phyloP scores from a whole-genome alignment of 2,113 vertebrate genomes.

The Nematolebias whitei region DNA sequence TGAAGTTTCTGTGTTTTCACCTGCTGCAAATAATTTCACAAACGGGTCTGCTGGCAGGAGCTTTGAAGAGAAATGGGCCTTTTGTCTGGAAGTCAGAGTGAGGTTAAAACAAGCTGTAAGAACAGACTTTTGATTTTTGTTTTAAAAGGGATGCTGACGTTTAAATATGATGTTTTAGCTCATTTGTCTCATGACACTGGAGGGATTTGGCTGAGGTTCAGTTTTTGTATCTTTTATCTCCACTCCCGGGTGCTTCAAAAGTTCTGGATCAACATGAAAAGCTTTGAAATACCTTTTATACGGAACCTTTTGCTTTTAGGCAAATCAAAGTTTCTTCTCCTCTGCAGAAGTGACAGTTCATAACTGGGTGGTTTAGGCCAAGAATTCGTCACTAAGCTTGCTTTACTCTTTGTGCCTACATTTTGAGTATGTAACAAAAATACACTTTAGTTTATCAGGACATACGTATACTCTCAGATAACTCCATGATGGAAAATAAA shows the following conservation, averaged over 20 bases:
- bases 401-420: too few relatives aligned
- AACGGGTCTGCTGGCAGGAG: conserved; percentile 30
- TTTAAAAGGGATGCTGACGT: conserved; percentile 7
- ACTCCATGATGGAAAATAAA: too few relatives aligned
- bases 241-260: too few relatives aligned
- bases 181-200: background rate
- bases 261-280: background rate
- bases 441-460: too few relatives aligned
- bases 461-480: too few relatives aligned
- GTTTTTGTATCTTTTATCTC: too few relatives aligned
- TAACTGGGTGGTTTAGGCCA: too few relatives aligned
- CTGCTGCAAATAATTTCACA: conserved; percentile 57
- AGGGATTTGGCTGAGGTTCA: background rate
- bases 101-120: conserved; percentile 8
- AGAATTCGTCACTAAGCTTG: background rate
- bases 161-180: background rate
- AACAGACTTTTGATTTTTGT: background rate
- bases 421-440: too few relatives aligned
- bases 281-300: background rate
- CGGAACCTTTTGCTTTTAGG: background rate
- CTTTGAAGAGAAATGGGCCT: conserved; percentile 24
- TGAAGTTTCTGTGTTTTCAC: conserved; percentile 68
- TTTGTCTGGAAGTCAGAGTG: conserved; percentile 1
- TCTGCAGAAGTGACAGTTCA: background rate
- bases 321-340: background rate